Base-by-base conservation (phyloP, 2,113 vertebrate species). In the Limanda limanda region DNA sequence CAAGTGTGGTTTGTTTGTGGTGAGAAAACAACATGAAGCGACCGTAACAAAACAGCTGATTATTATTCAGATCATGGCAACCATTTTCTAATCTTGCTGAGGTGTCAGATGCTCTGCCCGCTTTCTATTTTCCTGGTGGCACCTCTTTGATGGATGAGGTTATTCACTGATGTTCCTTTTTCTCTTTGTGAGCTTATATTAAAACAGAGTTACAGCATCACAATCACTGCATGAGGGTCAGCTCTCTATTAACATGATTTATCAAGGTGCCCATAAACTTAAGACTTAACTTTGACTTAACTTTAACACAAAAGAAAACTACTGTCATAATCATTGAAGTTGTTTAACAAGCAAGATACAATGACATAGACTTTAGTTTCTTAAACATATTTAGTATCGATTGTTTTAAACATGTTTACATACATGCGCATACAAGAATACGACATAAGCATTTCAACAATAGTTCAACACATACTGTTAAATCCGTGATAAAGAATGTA, bases 61-160 rank as follows among this genome's bases (percentile, higher is more conserved):
- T 68, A 57, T 73, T 64, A 70, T 69, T 72, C 55, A 9, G 58
- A 59, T 35, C 64, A 83, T 24, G 31, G 5, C 20, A 35, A 45
- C 23, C 74, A 15, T 45, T 68, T 69, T 64, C 42, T 27, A 27
- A 68, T 61, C 51, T 70, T 45, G 47, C n/a, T 47, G 27, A 57
- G 52, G 18, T 75, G 65, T 65, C 61, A 71, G 51, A 54, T 27
- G 24, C 45, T 45, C 61, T 55, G 11, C 23, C 24, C 66, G 37
- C 21, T 57, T 21, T 47, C 3, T 72, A 20, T 71, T 62, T 61
- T 55, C 51, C 11, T 45, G 24, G 23, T 45, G n/a, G 12, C 42
- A 59, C 9, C 24, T 25, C 68, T 54, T 40, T 78, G 51, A 71
- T 68, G 37, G 58, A 72, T 68, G 60, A 78, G 17, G 14, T 21